phyloP scores from a whole-genome alignment of 2,113 vertebrate genomes.

The Cinclus mexicanus region DNA sequence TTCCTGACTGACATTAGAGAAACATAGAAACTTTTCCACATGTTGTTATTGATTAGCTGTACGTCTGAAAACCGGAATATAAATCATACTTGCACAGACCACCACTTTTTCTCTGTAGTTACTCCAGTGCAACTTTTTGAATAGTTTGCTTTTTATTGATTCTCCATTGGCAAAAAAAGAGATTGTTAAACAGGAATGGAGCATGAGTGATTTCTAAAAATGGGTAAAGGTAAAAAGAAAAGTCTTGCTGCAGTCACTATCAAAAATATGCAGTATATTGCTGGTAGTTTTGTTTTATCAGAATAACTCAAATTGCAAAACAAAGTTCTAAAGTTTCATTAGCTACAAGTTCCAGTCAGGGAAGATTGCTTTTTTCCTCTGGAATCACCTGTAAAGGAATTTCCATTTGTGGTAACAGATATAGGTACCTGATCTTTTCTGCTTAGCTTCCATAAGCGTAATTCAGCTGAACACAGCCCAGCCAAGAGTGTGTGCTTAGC shows the following conservation, averaged over 20 bases:
- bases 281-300: neutral
- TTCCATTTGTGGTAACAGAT: neutral
- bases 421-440: neutral
- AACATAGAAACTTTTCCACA: constrained; percentile 38
- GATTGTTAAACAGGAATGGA: neutral
- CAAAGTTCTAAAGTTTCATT: neutral
- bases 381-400: neutral
- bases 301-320: neutral
- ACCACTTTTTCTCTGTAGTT: neutral
- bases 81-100: neutral
- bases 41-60: constrained; percentile 14
- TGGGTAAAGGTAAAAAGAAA: neutral
- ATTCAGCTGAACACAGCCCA: neutral
- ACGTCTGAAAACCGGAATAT: constrained; percentile 8
- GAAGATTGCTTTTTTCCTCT: neutral
- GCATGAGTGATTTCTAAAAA: neutral
- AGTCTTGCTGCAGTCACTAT: neutral
- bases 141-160: constrained; percentile 9
- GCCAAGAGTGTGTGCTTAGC: neutral
- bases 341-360: neutral
- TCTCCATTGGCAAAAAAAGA: neutral
- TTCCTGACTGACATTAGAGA: neutral
- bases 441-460: neutral
- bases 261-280: neutral
- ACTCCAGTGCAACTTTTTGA: neutral